A percentile compares a stretch with the other conserved stretches of the same genome.
Evolutionary conservation across 2,113 vertebrate genomes (phyloP).

Genomic region (Madoqua kirkii): DNA sequence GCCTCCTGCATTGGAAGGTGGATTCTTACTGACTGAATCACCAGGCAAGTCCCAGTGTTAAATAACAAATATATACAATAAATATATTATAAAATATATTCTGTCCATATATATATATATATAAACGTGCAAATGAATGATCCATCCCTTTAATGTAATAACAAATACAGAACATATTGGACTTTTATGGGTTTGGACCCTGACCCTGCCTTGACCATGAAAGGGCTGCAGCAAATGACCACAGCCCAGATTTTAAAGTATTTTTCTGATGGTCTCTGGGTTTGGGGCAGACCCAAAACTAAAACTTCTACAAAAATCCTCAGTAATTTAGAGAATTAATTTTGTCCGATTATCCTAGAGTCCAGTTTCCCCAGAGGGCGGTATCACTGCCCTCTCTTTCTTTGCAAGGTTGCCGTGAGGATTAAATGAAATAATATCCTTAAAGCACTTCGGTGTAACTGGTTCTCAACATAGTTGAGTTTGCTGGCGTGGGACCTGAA

Average conservation of each 20-base stretch:
- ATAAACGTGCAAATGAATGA: not conserved
- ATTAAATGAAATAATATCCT: not conserved
- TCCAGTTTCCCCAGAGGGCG: not conserved
- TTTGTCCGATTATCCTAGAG: not conserved
- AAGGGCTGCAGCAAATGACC: not conserved
- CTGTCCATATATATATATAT: not conserved
- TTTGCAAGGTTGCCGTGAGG: not conserved
- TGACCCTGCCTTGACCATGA: not conserved
- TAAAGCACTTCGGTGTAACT: not conserved
- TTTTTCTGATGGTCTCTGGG: not conserved
- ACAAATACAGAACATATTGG: not conserved
- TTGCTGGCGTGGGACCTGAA: not conserved
- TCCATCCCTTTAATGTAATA: not conserved
- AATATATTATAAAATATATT: not conserved
- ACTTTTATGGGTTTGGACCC: not conserved
- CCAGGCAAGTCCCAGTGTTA: not conserved
- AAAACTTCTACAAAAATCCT: not conserved
- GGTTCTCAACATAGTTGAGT: not conserved
- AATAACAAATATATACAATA: not conserved
- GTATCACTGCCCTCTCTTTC: not conserved
- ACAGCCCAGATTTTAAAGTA: not conserved
- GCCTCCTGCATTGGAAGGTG: not conserved
- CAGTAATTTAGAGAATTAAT: not conserved
- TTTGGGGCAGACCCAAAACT: not conserved
- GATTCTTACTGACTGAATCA: not conserved